Base-by-base conservation (phyloP, 2,113 vertebrate genomes). In the Patagioenas fasciata region DNA sequence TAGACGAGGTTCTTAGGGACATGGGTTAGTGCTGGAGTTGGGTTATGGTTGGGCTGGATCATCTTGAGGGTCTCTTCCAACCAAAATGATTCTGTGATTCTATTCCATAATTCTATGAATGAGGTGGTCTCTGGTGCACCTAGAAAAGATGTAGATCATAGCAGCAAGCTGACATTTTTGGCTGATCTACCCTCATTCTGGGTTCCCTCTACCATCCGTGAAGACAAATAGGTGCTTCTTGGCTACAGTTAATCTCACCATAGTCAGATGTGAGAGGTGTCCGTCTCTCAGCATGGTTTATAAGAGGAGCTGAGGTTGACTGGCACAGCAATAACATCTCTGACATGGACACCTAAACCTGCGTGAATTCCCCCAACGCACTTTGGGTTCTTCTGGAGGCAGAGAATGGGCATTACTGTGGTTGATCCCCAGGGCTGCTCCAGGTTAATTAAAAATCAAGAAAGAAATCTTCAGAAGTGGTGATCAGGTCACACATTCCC, bases 101-200 rank as follows among this genome's bases (percentile, higher is more conserved):
- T 47, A 19, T 18, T 47, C 18, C 19, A 44, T 44, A 44, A 44
- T 44, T 44, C 44, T 58, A 2, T 28, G 48, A 6, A 10, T 19
- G 53, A 58, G 21, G 20, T 16, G 74, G 31, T 15, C 72, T 38
- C 21, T 16, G n/a, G 15, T 53, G 15, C 28, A 11, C 15, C 29
- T 38, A 3, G 15, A 58, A 31, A 26, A 74, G 51, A 23, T 29
- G 62, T 36, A 38, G 53, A 16, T 36, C 31, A 5, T 17, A 65
- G 64, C 4, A 2, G 28, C 0, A 56, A 3, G 1, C 21, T 51
- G 62, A 32, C 5, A 6, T 56, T 85, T 79, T n/a, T 19, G 2
- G 8, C 50, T n/a, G 58, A 8, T 40, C 44, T 38, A 15, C 34
- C 44, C 38, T 74, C 8, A 4, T 54, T 77, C 51, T 69, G 6